Base-by-base conservation (phyloP, 1,140 invertebrate species). In the Heliconius himera region DNA sequence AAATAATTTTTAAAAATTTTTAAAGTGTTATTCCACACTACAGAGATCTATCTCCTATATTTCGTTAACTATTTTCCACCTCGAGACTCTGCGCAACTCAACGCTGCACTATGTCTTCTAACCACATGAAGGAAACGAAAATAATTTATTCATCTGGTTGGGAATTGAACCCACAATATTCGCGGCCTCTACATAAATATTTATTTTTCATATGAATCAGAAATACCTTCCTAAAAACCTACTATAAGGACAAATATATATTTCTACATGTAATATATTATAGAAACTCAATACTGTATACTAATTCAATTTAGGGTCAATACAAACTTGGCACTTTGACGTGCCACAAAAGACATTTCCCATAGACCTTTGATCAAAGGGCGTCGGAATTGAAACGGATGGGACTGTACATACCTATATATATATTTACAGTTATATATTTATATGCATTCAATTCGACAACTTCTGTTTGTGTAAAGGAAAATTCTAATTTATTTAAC, bases 301-400 rank as follows among this genome's bases (percentile, higher is more conserved):
- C 26, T 38, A 75, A 26, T 60, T 36, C 29, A 66, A 75, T 38
- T 38, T 75, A 60, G 54, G 54, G 74, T 75, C 26, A 66, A 41
- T 66, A 66, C 18, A 41, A 75, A 36, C 54, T 75, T 75, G 60
- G 54, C 54, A 75, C 51, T 60, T 66, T 75, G 51, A 60, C 54
- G 38, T 75, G 51, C n/a, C 54, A 60, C 74, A 75, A 75, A 75
- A 56, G 54, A 38, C 54, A 75, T 38, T 75, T 66, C 73, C 49
- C 20, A 74, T 54, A 56, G 73, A 51, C 54, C 54, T 38, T 66
- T 66, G 54, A 75, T 75, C 74, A 66, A 75, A 75, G 54, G 54
- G 74, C 22, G 54, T 75, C 74, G 36, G 54, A 75, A 75, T 60
- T 75, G 54, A 75, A 75, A 38, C 51, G 26, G 38, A 41, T 38